Conservation (phyloP, 2,888 invertebrate species). For the Pseudoips prasinana region DNA sequence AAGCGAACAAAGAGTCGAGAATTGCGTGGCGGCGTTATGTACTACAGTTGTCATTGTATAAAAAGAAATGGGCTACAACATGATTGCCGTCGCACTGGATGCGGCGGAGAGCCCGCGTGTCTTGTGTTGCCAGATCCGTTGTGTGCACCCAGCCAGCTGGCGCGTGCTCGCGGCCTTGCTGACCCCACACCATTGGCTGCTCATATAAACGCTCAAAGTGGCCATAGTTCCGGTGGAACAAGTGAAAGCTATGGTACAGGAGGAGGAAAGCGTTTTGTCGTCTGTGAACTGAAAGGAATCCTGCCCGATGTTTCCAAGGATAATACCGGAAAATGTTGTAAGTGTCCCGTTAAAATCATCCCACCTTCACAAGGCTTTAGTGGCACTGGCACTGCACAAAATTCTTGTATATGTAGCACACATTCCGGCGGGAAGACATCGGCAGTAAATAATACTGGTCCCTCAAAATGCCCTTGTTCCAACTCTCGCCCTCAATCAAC, state of each 20-base stretch:
- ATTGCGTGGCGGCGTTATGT: constrained; percentile 78
- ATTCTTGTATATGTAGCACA: constrained; percentile 26
- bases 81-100: constrained; percentile 78
- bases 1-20: constrained; percentile 77
- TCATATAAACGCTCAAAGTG: constrained; percentile 47
- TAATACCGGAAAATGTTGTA: constrained; percentile 63
- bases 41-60: constrained; percentile 81
- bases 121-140: constrained; percentile 76
- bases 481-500: constrained; percentile 27
- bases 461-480: constrained; percentile 36
- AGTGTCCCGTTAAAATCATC: constrained; percentile 45
- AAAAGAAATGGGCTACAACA: constrained; percentile 83
- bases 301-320: constrained; percentile 46
- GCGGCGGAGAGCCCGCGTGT: constrained; percentile 78
- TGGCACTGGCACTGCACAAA: constrained; percentile 12
- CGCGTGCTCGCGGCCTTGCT: constrained; percentile 69
- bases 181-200: constrained; percentile 58
- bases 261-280: constrained; percentile 66
- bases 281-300: constrained; percentile 70
- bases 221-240: constrained; percentile 38
- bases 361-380: constrained; percentile 20
- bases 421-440: constrained; percentile 12
- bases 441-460: constrained; percentile 6
- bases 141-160: constrained; percentile 78
- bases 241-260: constrained; percentile 35